Evolutionary conservation across 2,888 invertebrate species (phyloP).

Genomic region (Melinopterus prodromus): DNA sequence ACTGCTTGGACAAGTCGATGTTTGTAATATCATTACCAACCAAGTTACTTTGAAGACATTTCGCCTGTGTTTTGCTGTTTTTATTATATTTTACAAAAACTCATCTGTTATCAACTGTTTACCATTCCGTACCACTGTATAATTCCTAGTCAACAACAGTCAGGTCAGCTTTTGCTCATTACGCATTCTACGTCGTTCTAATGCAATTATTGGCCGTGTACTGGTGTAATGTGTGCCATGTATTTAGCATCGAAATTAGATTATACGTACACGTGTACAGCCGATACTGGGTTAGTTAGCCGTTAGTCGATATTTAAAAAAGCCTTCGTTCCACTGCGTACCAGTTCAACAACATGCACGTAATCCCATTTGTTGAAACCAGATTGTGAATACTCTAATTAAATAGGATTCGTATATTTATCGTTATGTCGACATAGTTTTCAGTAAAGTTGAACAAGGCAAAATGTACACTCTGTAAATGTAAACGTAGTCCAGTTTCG

Average conservation of each 20-base stretch:
- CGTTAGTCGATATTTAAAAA: not conserved
- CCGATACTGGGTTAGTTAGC: not conserved
- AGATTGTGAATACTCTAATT: not conserved
- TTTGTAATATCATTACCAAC: too few species aligned
- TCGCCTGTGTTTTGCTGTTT: too few species aligned
- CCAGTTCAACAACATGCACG: not conserved
- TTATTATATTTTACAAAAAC: too few species aligned
- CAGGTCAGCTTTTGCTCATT: not conserved
- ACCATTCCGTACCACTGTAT: too few species aligned
- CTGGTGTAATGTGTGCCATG: not conserved
- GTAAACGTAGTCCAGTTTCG: not conserved
- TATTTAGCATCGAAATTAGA: conserved; percentile 4
- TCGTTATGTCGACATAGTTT: not conserved
- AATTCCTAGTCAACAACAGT: not conserved
- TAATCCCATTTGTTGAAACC: not conserved
- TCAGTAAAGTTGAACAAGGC: not conserved
- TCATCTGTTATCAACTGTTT: too few species aligned
- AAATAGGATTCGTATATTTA: not conserved
- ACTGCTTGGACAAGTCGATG: too few species aligned
- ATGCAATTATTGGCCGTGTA: conserved; percentile 4
- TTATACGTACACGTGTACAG: not conserved
- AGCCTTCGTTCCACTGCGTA: not conserved
- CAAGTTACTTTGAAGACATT: too few species aligned
- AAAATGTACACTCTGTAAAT: not conserved
- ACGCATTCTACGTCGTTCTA: not conserved